Conservation (phyloP, 92 coral and sea anemone species). For the Paragorgia papillata region DNA sequence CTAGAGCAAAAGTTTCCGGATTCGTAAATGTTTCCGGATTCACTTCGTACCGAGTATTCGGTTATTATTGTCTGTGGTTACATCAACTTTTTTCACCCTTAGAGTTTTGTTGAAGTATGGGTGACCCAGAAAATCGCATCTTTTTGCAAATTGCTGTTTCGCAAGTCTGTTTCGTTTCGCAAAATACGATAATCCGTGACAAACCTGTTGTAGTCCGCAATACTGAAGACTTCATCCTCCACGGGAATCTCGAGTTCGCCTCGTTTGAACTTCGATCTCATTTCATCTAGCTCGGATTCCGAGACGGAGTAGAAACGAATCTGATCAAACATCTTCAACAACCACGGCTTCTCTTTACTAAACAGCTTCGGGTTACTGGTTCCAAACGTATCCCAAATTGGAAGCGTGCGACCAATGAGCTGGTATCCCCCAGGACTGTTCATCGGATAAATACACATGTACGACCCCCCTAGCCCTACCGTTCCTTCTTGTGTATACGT, state of each 20-base stretch:
- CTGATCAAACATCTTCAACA: slow-evolving; percentile 68
- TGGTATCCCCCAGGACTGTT: slow-evolving; percentile 72
- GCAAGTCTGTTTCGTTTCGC: no score
- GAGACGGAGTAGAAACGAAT: slow-evolving; percentile 59
- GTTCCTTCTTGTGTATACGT: slow-evolving; percentile 72
- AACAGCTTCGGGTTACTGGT: slow-evolving; percentile 48
- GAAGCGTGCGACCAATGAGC: slow-evolving; percentile 63
- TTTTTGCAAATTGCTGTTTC: no score
- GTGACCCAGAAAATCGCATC: no score
- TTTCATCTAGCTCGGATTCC: slow-evolving; percentile 49
- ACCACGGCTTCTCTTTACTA: slow-evolving; percentile 59
- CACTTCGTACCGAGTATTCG: no score
- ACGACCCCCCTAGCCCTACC: slow-evolving; percentile 69
- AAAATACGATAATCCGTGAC: no score
- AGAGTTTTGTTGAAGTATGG: no score
- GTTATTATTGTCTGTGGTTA: no score
- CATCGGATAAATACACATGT: slow-evolving; percentile 75
- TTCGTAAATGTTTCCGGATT: no score
- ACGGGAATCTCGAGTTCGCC: slow-evolving; percentile 52
- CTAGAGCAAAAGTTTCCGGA: no score
- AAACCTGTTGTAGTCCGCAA: slow-evolving; percentile 57
- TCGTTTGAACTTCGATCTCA: slow-evolving; percentile 47
- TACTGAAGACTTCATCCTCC: slow-evolving; percentile 42
- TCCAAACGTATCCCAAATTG: slow-evolving; percentile 69
- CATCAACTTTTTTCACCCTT: no score